Conservation (phyloP, 2,113 vertebrate genomes). For the Myrmophylax atrothorax region DNA sequence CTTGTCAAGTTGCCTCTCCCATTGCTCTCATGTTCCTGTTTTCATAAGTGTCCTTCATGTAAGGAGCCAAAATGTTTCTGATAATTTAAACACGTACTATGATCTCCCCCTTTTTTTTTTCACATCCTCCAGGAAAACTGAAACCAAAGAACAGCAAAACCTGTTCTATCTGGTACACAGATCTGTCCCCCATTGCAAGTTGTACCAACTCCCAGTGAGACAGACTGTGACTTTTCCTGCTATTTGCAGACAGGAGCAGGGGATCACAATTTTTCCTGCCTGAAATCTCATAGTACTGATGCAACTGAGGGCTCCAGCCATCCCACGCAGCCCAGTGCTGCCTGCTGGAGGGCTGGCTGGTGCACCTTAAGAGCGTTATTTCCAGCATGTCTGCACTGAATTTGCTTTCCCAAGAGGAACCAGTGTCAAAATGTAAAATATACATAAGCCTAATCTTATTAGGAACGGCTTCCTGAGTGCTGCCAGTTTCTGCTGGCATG, state of each 20-base stretch:
- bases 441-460: neutral
- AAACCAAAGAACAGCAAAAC: neutral
- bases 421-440: neutral
- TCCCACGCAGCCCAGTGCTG: accelerated
- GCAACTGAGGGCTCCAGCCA: neutral
- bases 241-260: neutral
- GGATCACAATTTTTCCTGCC: neutral
- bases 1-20: neutral
- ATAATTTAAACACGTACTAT: neutral
- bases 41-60: neutral
- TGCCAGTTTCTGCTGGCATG: neutral
- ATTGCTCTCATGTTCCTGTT: neutral
- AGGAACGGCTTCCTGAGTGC: neutral
- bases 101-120: neutral
- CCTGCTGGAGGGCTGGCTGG: neutral
- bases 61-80: neutral
- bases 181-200: neutral
- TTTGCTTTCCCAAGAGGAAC: neutral
- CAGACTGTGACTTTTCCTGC: neutral
- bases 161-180: accelerated
- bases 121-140: neutral
- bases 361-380: accelerated
- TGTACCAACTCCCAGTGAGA: accelerated
- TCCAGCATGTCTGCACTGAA: neutral
- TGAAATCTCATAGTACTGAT: neutral